Conservation (phyloP, 1,140 invertebrate species). For the Trachymyrmex cornetzi region DNA sequence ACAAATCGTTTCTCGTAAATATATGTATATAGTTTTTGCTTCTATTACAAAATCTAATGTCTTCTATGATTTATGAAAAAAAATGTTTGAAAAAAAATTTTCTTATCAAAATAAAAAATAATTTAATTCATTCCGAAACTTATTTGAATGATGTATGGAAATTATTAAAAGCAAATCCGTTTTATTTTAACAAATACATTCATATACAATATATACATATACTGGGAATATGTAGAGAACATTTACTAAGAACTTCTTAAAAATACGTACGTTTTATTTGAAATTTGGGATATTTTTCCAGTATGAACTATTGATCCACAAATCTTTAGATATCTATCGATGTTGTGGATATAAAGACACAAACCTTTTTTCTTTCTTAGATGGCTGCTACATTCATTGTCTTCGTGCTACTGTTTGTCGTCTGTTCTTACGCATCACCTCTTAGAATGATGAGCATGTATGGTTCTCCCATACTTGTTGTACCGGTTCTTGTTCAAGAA, state of each 20-base stretch:
- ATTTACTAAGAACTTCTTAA: background rate
- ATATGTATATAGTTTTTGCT: background rate
- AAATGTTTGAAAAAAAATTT: background rate
- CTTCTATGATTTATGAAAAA: background rate
- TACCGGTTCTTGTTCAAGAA: conserved; percentile 1
- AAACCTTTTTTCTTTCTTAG: conserved; percentile 17
- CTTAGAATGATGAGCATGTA: background rate
- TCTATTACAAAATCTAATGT: background rate
- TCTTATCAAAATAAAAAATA: background rate
- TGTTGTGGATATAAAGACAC: background rate
- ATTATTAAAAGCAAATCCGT: background rate
- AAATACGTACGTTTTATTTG: background rate
- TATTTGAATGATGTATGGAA: background rate
- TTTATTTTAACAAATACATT: background rate
- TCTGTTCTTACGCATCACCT: conserved; percentile 54
- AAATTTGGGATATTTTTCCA: background rate
- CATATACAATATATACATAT: background rate
- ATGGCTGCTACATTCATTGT: background rate
- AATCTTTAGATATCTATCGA: background rate
- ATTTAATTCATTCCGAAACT: background rate
- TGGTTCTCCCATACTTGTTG: background rate
- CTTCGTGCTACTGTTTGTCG: background rate
- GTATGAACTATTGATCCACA: background rate
- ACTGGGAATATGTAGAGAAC: background rate
- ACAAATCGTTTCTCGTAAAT: background rate